Percentiles rank a stretch among this genome's conserved stretches.
Evolutionary conservation across 2,113 vertebrate species (phyloP).

Genomic region (Mustela lutreola): DNA sequence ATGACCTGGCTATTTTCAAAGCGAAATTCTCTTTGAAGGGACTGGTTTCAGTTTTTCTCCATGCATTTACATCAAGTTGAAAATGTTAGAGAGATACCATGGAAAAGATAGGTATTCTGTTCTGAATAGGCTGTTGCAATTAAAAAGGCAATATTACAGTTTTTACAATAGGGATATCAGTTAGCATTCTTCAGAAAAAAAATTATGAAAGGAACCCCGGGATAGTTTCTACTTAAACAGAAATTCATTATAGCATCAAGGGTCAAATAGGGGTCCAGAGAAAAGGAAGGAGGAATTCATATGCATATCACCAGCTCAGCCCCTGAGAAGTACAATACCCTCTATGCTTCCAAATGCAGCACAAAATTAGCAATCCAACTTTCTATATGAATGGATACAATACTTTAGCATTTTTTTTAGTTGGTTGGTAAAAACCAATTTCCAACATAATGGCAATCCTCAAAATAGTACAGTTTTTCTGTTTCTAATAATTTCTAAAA

Average conservation of each 20-base stretch:
- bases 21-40: background rate
- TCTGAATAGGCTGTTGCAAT: background rate
- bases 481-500: conserved; percentile 32
- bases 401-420: background rate
- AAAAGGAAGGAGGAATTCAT: background rate
- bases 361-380: background rate
- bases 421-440: background rate
- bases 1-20: background rate
- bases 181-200: conserved; percentile 2
- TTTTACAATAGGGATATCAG: background rate
- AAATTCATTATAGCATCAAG: background rate
- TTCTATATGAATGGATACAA: background rate
- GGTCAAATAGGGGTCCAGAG: background rate
- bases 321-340: background rate
- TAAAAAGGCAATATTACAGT: background rate
- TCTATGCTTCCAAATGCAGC: background rate
- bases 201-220: background rate
- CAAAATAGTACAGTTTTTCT: background rate
- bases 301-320: background rate
- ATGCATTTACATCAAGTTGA: background rate
- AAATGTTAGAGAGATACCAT: background rate
- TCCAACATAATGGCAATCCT: background rate
- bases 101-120: background rate
- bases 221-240: background rate
- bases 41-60: background rate